Evolutionary conservation across 2,113 vertebrate species (phyloP).

Genomic region (Dicaeum eximium): DNA sequence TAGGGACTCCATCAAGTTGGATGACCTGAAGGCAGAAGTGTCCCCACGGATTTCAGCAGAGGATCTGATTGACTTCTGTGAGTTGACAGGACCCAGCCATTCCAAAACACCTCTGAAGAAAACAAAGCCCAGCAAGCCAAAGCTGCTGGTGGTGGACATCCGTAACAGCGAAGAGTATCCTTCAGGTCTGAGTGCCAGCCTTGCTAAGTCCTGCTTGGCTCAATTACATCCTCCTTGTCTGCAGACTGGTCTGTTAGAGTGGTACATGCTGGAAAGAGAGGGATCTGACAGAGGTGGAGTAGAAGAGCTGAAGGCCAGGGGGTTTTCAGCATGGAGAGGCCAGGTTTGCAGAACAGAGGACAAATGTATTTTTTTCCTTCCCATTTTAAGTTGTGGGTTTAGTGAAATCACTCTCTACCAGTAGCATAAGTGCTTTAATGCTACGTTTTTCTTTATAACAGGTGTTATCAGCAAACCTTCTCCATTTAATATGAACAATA

Average conservation of each 20-base stretch:
- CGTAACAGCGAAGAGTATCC: constrained; percentile 96
- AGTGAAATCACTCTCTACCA: background rate
- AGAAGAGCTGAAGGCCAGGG: background rate
- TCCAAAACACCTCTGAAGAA: constrained; percentile 85
- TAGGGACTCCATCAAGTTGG: constrained; percentile 88
- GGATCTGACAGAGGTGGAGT: background rate
- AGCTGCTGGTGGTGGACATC: constrained; percentile 92
- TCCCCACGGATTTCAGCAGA: constrained; percentile 94
- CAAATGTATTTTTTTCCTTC: background rate
- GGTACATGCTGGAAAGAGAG: background rate
- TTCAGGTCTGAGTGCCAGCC: constrained; percentile 44
- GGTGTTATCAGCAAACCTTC: background rate
- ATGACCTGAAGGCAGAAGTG: constrained; percentile 92
- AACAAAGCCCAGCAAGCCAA: constrained; percentile 86
- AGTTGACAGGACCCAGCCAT: constrained; percentile 78
- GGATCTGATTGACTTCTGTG: constrained; percentile 94
- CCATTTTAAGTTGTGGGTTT: background rate
- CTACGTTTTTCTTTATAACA: background rate
- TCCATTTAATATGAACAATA: background rate
- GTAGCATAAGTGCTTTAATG: background rate
- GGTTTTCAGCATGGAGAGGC: background rate
- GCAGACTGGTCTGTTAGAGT: background rate
- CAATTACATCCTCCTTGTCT: background rate
- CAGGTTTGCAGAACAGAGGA: background rate
- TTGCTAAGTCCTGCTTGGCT: background rate